Evolutionary conservation across 23 tunicate genomes (phyloP).

Genomic region (Aplidium turbinatum): DNA sequence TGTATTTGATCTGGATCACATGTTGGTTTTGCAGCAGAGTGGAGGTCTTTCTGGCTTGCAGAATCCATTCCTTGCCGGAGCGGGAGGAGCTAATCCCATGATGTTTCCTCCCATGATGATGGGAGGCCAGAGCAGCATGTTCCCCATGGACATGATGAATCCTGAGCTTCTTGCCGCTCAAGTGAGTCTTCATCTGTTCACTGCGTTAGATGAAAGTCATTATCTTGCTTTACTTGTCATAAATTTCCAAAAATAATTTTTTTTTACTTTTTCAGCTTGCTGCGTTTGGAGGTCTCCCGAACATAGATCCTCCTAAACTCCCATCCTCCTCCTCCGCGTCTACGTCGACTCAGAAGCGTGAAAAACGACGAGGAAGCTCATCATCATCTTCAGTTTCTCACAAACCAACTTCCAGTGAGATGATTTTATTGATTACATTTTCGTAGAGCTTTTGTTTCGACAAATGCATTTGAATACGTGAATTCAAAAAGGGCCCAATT

Average conservation of each 20-base stretch:
- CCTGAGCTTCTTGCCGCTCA: conserved; percentile 80
- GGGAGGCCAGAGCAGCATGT: conserved; percentile 52
- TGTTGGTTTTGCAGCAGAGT: too few species aligned
- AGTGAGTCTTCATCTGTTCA: conserved; percentile 24
- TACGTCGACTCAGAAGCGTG: conserved; percentile 21
- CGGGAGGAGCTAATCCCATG: conserved; percentile 42
- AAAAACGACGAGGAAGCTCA: conserved; percentile 48
- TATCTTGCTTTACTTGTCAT: neutral
- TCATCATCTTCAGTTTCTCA: conserved; percentile 26
- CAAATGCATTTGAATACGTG: too few species aligned
- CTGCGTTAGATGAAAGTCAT: neutral
- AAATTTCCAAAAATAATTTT: neutral
- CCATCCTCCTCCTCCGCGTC: conserved; percentile 37
- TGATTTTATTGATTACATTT: neutral
- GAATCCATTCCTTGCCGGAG: conserved; percentile 46
- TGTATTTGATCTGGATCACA: too few species aligned
- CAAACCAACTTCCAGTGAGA: conserved; percentile 3
- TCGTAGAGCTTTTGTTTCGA: too few species aligned
- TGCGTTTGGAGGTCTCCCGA: conserved; percentile 58
- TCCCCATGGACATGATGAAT: conserved; percentile 70
- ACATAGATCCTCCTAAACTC: conserved; percentile 24
- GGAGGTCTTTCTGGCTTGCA: conserved; percentile 59
- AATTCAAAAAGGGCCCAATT: too few species aligned
- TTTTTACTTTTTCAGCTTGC: conserved; percentile 37
- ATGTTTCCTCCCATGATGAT: conserved; percentile 72